These are phyloP conservation scores for Timandra comae DNA, from an alignment of 2,888 invertebrate species.

Conservation along the genomic window DNA sequence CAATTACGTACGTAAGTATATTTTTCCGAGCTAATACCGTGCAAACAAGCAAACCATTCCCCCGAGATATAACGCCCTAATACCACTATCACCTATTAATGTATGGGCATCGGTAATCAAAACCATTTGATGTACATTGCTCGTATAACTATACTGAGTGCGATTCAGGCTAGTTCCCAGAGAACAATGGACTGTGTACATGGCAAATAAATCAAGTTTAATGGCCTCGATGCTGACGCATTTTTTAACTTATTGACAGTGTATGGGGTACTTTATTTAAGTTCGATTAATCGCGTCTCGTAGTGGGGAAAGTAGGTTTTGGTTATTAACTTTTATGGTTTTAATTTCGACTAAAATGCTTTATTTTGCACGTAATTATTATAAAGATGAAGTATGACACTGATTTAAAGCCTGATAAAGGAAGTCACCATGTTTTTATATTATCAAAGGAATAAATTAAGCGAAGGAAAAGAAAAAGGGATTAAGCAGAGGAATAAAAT, in stretches of 20 bases:
- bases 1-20: no score
- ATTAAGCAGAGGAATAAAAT: no score
- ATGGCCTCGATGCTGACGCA: constrained; percentile 46
- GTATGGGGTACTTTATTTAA: constrained; percentile 34
- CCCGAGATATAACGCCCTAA: constrained; percentile 33
- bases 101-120: constrained; percentile 37
- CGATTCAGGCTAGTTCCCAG: constrained; percentile 34
- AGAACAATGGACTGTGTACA: constrained; percentile 49
- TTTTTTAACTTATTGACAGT: constrained; percentile 51
- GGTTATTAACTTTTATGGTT: constrained; percentile 17
- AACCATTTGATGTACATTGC: constrained; percentile 45
- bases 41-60: constrained; percentile 22
- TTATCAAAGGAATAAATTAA: no score
- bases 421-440: no score
- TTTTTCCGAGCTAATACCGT: constrained; percentile 21
- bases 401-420: no score
- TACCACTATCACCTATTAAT: constrained; percentile 28
- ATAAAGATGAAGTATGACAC: no score
- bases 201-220: constrained; percentile 49
- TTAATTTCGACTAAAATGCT: no score
- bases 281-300: constrained; percentile 13
- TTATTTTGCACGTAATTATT: no score
- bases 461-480: no score
- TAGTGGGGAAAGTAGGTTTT: no score
- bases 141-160: constrained; percentile 26